phyloP scores from a whole-genome alignment of 2,797 vertebrate species.

The Oryzias sinensis region DNA sequence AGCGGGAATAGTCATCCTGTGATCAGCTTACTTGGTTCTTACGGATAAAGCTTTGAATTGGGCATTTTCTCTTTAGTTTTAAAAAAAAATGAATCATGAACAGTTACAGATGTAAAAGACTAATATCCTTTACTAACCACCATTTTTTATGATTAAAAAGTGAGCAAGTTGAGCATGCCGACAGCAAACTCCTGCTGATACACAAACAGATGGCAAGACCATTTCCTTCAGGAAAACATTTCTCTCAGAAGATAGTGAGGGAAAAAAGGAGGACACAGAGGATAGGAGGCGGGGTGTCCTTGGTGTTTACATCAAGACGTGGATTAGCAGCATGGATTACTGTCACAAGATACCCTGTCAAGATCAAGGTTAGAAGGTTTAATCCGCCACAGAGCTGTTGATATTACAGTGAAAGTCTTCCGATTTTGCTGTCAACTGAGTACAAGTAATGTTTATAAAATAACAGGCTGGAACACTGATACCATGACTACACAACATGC shows the following conservation, averaged over 20 bases:
- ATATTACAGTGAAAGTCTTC: constrained; percentile 61
- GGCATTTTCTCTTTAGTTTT: too few relatives aligned
- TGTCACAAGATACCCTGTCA: constrained; percentile 70
- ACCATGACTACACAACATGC: constrained; percentile 28
- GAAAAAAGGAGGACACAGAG: constrained; percentile 41
- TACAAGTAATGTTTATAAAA: constrained; percentile 35
- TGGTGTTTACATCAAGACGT: constrained; percentile 71
- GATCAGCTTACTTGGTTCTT: too few relatives aligned
- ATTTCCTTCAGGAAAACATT: constrained; percentile 48
- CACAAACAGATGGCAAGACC: constrained; percentile 56
- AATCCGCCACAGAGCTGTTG: constrained; percentile 69
- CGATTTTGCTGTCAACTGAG: constrained; percentile 48
- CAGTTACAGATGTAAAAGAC: neutral
- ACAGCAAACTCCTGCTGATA: constrained; percentile 45
- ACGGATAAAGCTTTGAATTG: too few relatives aligned
- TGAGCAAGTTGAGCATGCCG: constrained; percentile 37
- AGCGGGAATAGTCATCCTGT: too few relatives aligned
- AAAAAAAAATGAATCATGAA: neutral
- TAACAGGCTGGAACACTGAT: constrained; percentile 25
- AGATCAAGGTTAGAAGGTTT: constrained; percentile 68
- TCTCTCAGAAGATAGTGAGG: constrained; percentile 43
- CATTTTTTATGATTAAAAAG: constrained; percentile 33
- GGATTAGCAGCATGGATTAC: constrained; percentile 77
- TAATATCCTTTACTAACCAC: constrained; percentile 14
- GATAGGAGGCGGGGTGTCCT: constrained; percentile 56